Evolutionary conservation across 2,888 invertebrate genomes (phyloP).

Genomic region (Mesorhabditis belari): DNA sequence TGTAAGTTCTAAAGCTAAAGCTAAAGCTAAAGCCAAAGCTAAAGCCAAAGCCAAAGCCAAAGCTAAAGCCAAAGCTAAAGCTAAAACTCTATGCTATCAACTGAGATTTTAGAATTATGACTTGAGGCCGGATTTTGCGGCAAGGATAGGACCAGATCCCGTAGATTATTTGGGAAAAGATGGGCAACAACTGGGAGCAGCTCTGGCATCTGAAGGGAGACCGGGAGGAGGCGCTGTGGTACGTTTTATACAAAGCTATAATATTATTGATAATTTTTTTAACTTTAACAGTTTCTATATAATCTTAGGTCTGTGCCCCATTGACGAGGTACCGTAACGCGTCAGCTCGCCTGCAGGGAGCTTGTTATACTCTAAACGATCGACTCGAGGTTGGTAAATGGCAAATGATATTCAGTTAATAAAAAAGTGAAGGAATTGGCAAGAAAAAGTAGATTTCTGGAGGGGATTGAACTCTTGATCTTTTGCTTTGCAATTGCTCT

Average conservation of each 20-base stretch:
- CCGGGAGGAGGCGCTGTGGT: conserved; percentile 42
- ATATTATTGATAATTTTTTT: not conserved
- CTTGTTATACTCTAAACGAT: conserved; percentile 46
- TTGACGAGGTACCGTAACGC: conserved; percentile 37
- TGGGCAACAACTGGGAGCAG: conserved; percentile 44
- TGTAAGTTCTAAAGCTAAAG: no score
- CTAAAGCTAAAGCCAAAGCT: not conserved
- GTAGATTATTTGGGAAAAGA: conserved; percentile 47
- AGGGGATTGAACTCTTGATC: no score
- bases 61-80: not conserved
- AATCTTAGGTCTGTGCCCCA: conserved; percentile 48
- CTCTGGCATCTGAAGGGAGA: conserved; percentile 37
- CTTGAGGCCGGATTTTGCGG: conserved; percentile 20
- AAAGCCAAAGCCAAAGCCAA: no score
- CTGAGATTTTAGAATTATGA: conserved; percentile 20
- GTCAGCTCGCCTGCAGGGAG: conserved; percentile 45
- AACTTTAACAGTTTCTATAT: not conserved
- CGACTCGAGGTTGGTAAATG: conserved; percentile 7
- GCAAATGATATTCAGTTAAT: no score
- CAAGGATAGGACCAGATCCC: conserved; percentile 9
- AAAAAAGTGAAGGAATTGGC: no score
- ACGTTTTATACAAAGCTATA: conserved; percentile 11
- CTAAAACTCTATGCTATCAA: conserved; percentile 16
- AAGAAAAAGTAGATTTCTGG: no score
- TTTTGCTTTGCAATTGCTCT: no score